Evolutionary conservation across 2,113 vertebrate genomes (phyloP).

Genomic region (Acrocephalus arundinaceus): DNA sequence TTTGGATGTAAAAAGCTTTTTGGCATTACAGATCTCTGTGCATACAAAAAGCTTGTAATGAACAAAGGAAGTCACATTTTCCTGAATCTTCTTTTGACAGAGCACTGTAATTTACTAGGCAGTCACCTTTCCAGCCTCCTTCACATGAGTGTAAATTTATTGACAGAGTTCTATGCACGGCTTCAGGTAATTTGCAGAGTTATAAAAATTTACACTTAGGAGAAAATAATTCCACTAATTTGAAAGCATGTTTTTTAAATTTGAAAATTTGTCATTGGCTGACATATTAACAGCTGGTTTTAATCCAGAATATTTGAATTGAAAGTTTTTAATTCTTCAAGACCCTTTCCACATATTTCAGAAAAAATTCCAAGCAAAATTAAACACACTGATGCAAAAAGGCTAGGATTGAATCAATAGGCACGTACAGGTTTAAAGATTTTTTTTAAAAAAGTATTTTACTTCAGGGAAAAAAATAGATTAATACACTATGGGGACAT

Average conservation of each 20-base stretch:
- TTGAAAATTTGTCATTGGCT: not conserved
- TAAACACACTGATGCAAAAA: not conserved
- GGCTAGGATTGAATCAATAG: not conserved
- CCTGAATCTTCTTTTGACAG: not conserved
- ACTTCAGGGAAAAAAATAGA: not conserved
- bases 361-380: not conserved
- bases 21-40: not conserved
- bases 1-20: not conserved
- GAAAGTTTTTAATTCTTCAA: not conserved
- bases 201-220: not conserved
- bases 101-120: not conserved
- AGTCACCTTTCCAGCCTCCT: not conserved
- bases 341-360: not conserved
- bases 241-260: not conserved
- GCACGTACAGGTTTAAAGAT: not conserved
- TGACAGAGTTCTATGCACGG: not conserved
- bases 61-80: not conserved
- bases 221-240: not conserved
- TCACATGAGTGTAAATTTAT: accelerated
- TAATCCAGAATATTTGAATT: not conserved
- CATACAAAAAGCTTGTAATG: not conserved
- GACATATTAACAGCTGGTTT: not conserved
- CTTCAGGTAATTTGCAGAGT: not conserved
- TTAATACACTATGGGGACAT: not conserved
- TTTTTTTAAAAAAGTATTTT: not conserved